phyloP scores from a whole-genome alignment of 2,888 invertebrate species.

The Tenthredo scrophulariae region DNA sequence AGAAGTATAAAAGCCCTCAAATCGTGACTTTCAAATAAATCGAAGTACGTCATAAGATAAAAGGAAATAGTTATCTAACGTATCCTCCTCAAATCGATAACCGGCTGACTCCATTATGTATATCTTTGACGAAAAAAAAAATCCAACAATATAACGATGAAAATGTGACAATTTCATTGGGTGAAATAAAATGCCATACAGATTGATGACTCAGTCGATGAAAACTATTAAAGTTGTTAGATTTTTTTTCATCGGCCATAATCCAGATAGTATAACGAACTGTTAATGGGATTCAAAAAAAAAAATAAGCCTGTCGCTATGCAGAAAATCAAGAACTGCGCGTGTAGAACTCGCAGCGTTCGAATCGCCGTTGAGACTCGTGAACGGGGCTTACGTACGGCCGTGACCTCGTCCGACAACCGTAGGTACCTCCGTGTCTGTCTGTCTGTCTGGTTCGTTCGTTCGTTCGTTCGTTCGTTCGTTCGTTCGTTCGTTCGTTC shows the following conservation, averaged over 20 bases:
- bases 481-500: background rate
- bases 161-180: background rate
- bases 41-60: too few species aligned
- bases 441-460: constrained; percentile 13
- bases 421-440: constrained; percentile 33
- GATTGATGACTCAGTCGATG: background rate
- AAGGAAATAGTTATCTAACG: background rate
- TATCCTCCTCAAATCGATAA: background rate
- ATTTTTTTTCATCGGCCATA: background rate
- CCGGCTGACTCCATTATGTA: background rate
- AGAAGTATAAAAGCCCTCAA: background rate
- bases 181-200: background rate
- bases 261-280: background rate
- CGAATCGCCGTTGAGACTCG: constrained; percentile 1
- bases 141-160: background rate
- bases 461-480: background rate
- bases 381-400: constrained; percentile 50
- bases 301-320: constrained; percentile 32
- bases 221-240: background rate
- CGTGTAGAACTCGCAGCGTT: background rate
- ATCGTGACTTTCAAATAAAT: background rate
- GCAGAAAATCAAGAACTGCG: constrained; percentile 34
- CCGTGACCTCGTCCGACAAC: constrained; percentile 55
- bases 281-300: background rate
- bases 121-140: background rate